Evolutionary conservation across 2,797 vertebrate species (phyloP), one percentile per base, ranked within the genome.

Genomic region (Coregonus suidteri): DNA sequence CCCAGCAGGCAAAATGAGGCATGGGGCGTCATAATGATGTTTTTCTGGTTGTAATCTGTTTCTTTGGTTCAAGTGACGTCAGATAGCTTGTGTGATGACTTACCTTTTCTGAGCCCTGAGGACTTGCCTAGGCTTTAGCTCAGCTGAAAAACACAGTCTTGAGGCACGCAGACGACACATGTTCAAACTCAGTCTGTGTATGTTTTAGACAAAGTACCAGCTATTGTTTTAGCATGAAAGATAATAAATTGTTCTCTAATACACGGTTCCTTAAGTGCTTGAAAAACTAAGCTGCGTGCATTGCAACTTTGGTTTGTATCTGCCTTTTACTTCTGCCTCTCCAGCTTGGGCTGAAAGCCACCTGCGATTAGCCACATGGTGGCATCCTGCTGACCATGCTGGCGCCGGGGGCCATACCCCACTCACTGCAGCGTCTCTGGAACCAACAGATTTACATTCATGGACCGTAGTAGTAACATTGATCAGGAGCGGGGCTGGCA

Each of bases 381-480:
- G 41, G 41, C 41, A 47, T 13, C 41, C 41, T 47, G 41, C 41
- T 47, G 41, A 47, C 41, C 89, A 83, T 25, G 25, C 25, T 25
- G 78, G 84, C 88, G 82, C 81, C 79, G 86, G 90, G 87, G 87
- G 83, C 87, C 56, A 78, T 83, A 59, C 75, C 77, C 83, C 80
- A 88, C 79, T 81, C 87, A 82, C 88, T 83, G 87, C 65, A 72
- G 70, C 72, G 41, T 47, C 41, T 47, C 41, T 47, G 41, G 41
- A 47, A 47, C 41, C 41, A 80, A 85, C 90, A 91, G 91, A 92
- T 92, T 91, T 93, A 92, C 93, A 92, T 93, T 91, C 89, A 93
- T 92, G 9, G 41, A 47, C 9, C 41, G 2, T 47, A 47, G 41
- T 13, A 47, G 9, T 47, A 47, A 11, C 2, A 47, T 47, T 47